Base-by-base conservation (phyloP, 2,113 vertebrate species). In the Pungitius pungitius region DNA sequence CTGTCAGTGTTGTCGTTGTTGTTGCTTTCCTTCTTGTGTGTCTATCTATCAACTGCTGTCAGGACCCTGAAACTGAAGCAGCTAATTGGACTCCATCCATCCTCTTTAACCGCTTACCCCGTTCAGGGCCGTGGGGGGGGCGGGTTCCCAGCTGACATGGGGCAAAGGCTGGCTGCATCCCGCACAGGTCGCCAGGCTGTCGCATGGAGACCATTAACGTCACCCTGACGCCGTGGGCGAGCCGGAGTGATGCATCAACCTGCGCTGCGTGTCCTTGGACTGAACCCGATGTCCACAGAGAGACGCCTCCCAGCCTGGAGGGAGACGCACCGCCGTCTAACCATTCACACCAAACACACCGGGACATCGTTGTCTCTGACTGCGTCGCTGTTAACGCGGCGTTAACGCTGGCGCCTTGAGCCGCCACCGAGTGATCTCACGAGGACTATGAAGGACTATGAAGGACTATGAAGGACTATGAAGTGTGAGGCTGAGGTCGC, bases 401-500 rank as follows among this genome's bases (percentile, higher is more conserved):
- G 67, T 69, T 84, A 63, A 78, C 30, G 30, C 30, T 5, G 39
- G 56, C 63, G 18, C 80, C 86, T 88, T 89, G 65, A 85, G 85
- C 80, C 84, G 80, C n/a, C n/a, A n/a, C n/a, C n/a, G n/a, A n/a
- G 11, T 54, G 82, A 65, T 5, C 55, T 76, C 81, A 10, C 69
- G 15, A 58, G 27, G 45, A 78, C 68, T 85, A n/a, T n/a, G n/a
- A n/a, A n/a, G n/a, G n/a, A n/a, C n/a, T n/a, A n/a, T n/a, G n/a
- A n/a, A n/a, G n/a, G n/a, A n/a, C n/a, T n/a, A n/a, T n/a, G n/a
- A n/a, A n/a, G n/a, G n/a, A n/a, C n/a, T n/a, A n/a, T n/a, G n/a
- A n/a, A n/a, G n/a, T n/a, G n/a, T n/a, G 67, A 11, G 69, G 79
- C 66, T 77, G 49, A 51, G 49, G 49, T 80, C 85, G 81, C 83